Evolutionary conservation across 2,797 vertebrate species (phyloP), one percentile per base, ranked within the genome.

Genomic region (Garrulus glandarius): DNA sequence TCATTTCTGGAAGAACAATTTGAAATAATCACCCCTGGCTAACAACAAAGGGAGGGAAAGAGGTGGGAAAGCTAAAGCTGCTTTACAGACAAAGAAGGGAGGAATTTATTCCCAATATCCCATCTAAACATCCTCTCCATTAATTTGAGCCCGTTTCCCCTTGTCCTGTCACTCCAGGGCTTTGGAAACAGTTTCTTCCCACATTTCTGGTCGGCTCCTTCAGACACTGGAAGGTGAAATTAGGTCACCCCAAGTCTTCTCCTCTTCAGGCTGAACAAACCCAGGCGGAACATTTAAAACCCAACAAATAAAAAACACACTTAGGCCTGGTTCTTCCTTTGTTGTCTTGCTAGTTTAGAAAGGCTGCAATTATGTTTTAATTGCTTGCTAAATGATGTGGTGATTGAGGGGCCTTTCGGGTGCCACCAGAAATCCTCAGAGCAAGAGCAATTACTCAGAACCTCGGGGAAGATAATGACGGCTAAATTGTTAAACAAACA

Each of bases 401-500:
- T 72, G 50, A 77, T 8, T 7, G 36, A 41, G 59, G n/a, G 72
- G 20, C 68, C 32, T 77, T 30, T 52, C 13, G 12, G 43, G 12
- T 53, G 69, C 80, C 85, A 80, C 57, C 86, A 50, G 71, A 53
- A 88, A 29, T 32, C 52, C 60, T n/a, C 76, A 27, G 65, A 70
- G 56, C 79, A 46, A 34, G 37, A 79, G 9, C 29, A 41, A 95
- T 92, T 91, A 75, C 23, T 9, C 34, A 9, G 18, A 77, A 39
- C 36, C 52, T 23, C 36, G 10, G 30, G 26, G 49, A 47, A 56
- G 69, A 9, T 30, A 67, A 92, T 37, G 44, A 64, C 21, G 21
- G 7, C 3, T 5, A 34, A 90, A 84, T 89, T 86, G 69, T 52
- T 74, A 36, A 70, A 34, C 29, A 86, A 92, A 93, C 65, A 86